Conservation (phyloP, 2,797 vertebrate genomes). For the Neosilurus mollespiculum region DNA sequence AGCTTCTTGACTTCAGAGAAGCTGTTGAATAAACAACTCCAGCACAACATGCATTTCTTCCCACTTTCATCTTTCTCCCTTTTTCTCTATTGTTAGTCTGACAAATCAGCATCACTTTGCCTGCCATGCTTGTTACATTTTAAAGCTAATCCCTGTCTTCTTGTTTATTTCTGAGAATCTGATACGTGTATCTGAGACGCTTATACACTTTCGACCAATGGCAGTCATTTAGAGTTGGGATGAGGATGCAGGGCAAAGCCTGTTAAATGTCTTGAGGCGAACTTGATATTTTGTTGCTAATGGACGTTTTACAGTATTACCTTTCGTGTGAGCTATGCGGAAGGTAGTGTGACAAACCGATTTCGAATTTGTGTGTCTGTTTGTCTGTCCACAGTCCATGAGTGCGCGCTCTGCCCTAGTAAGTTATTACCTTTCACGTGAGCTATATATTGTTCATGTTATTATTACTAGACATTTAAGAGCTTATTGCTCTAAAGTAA, state of each 20-base stretch:
- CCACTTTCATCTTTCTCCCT: constrained; percentile 21
- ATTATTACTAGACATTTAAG: too few species aligned
- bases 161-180: constrained; percentile 62
- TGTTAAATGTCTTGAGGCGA: background rate
- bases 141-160: constrained; percentile 67
- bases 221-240: constrained; percentile 42
- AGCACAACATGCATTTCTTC: constrained; percentile 34
- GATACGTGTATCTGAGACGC: constrained; percentile 44
- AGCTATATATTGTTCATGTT: too few species aligned
- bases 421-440: too few species aligned
- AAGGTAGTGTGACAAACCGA: too few species aligned
- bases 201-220: constrained; percentile 44
- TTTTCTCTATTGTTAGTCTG: constrained; percentile 13
- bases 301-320: too few species aligned
- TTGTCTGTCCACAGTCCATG: too few species aligned
- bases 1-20: constrained; percentile 64
- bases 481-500: too few species aligned
- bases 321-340: too few species aligned
- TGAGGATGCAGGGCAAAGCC: background rate
- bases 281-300: too few species aligned
- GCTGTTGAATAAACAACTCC: constrained; percentile 32
- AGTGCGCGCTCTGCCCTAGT: too few species aligned
- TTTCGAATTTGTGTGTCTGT: too few species aligned
- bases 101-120: constrained; percentile 14
- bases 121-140: constrained; percentile 71